Percentiles rank a stretch among this genome's conserved stretches.
These are phyloP conservation scores for Zelleria hepariella DNA, from an alignment of 2,888 invertebrate species.

Conservation along the genomic window DNA sequence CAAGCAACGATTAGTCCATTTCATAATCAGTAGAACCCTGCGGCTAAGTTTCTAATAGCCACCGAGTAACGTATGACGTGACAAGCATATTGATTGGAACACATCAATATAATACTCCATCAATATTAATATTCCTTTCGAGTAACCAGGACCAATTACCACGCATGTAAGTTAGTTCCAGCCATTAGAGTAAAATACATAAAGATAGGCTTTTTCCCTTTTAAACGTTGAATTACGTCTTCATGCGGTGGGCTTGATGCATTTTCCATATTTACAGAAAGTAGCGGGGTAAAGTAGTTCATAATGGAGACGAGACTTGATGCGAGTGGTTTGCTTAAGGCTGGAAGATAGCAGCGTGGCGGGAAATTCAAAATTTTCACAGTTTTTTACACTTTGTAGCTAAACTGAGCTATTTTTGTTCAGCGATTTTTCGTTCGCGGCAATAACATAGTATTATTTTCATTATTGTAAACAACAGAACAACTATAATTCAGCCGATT, in stretches of 20 bases:
- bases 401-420: too few species aligned
- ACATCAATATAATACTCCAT: not conserved
- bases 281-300: too few species aligned
- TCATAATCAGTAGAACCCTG: constrained; percentile 16
- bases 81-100: not conserved
- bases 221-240: not conserved
- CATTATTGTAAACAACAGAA: too few species aligned
- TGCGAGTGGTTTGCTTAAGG: too few species aligned
- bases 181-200: not conserved
- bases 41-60: not conserved
- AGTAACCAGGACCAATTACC: not conserved
- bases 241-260: not conserved
- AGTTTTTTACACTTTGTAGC: too few species aligned
- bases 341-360: too few species aligned
- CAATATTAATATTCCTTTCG: not conserved
- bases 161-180: not conserved
- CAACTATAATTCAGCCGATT: too few species aligned
- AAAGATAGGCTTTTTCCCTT: not conserved
- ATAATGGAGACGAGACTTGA: too few species aligned
- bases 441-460: too few species aligned
- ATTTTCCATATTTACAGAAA: not conserved
- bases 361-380: too few species aligned
- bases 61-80: not conserved
- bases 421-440: too few species aligned
- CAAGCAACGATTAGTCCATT: not conserved